These are phyloP conservation scores for Phalloptychus januarius DNA, from an alignment of 2,797 vertebrate species.

Conservation along the genomic window DNA sequence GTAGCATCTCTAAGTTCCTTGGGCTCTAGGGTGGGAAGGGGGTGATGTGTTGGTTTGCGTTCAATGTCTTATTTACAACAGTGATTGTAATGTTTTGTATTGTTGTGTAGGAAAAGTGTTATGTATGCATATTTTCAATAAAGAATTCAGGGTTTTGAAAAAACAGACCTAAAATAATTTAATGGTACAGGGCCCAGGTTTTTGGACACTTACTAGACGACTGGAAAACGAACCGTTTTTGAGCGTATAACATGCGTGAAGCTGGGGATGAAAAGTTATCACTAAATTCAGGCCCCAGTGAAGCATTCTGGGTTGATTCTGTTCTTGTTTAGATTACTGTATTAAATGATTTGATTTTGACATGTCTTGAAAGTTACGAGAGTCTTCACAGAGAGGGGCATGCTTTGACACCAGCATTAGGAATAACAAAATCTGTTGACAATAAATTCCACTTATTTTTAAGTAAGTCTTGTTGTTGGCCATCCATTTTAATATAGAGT, in stretches of 20 bases:
- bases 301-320: constrained; percentile 27
- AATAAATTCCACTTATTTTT: constrained; percentile 70
- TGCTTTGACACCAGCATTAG: constrained; percentile 6
- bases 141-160: constrained; percentile 87
- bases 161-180: constrained; percentile 54
- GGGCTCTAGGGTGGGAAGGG: constrained; percentile 50
- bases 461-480: constrained; percentile 57
- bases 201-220: constrained; percentile 17
- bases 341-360: constrained; percentile 39
- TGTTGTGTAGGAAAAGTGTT: constrained; percentile 86
- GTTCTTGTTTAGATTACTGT: constrained; percentile 31
- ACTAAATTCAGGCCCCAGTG: constrained; percentile 20
- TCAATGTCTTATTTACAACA: constrained; percentile 83
- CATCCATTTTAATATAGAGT: constrained; percentile 30
- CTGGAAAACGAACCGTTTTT: constrained; percentile 17
- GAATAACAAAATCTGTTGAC: constrained; percentile 50
- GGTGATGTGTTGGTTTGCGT: constrained; percentile 74
- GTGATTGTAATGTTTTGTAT: constrained; percentile 88
- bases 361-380: constrained; percentile 47
- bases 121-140: constrained; percentile 90
- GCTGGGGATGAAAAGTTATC: background rate
- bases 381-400: constrained; percentile 23
- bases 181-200: constrained; percentile 32
- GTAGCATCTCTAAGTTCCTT: constrained; percentile 76
- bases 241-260: constrained; percentile 15